Conservation (phyloP, 2,113 vertebrate genomes). For the Pseudonaja textilis region DNA sequence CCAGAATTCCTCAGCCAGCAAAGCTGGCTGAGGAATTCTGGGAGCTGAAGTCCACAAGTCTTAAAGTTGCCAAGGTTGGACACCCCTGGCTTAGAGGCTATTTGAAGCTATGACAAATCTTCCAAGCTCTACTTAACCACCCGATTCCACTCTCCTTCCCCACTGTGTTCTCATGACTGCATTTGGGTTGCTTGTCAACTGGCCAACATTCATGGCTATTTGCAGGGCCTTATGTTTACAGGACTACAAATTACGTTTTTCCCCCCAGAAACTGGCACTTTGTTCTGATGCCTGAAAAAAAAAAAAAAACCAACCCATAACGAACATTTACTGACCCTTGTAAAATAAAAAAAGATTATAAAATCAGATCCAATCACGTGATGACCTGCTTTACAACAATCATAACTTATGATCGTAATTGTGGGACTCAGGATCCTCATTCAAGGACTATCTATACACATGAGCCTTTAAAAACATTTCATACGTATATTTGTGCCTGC, state of each 20-base stretch:
- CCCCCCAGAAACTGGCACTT: not conserved
- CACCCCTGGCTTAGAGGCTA: no score
- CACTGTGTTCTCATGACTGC: not conserved
- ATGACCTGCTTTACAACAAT: not conserved
- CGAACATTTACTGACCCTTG: not conserved
- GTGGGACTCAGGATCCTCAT: not conserved
- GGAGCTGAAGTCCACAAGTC: no score
- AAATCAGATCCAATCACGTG: not conserved
- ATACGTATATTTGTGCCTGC: not conserved
- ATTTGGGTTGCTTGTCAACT: not conserved
- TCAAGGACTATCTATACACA: not conserved
- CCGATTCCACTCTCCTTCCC: not conserved
- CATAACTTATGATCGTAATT: not conserved
- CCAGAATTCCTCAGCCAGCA: no score
- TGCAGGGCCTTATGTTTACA: not conserved
- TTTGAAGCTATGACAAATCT: no score
- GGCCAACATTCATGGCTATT: not conserved
- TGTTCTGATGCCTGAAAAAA: not conserved
- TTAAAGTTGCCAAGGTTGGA: no score
- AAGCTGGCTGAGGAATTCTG: no score
- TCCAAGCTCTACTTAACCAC: not conserved
- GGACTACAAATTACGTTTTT: not conserved
- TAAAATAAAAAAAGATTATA: not conserved
- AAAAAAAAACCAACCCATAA: not conserved
- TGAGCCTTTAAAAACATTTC: not conserved